These are phyloP conservation scores for Listrodromus nycthemerus DNA, from an alignment of 2,888 invertebrate genomes.

Conservation along the genomic window DNA sequence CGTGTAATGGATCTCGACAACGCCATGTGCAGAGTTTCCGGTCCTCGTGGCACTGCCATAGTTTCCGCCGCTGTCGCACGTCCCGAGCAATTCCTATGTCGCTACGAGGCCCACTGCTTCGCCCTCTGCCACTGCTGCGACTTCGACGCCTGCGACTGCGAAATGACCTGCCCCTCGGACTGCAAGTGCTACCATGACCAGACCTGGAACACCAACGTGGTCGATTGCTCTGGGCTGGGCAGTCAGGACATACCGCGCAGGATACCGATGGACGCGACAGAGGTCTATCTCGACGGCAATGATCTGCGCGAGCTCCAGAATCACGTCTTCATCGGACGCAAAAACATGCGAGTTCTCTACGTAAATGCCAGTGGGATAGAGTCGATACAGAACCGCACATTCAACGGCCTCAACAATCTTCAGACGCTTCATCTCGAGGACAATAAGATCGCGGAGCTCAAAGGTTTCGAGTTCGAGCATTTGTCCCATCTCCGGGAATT, in stretches of 20 bases:
- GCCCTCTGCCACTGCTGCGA: conserved; percentile 98
- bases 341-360: conserved; percentile 94
- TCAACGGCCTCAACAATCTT: conserved; percentile 92
- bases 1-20: conserved; percentile 95
- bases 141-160: conserved; percentile 98
- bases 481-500: conserved; percentile 92
- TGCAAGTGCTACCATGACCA: conserved; percentile 98
- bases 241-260: conserved; percentile 92
- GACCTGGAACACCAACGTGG: conserved; percentile 96
- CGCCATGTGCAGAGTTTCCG: conserved; percentile 94
- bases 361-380: conserved; percentile 94
- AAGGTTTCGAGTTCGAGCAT: conserved; percentile 94
- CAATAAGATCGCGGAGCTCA: conserved; percentile 91
- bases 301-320: conserved; percentile 93
- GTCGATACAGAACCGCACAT: conserved; percentile 95
- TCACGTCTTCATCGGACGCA: conserved; percentile 95
- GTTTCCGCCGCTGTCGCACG: conserved; percentile 91
- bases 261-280: conserved; percentile 97
- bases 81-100: conserved; percentile 95
- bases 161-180: conserved; percentile 97
- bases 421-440: conserved; percentile 94
- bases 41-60: conserved; percentile 92
- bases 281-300: conserved; percentile 96
- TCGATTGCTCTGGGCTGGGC: conserved; percentile 94
- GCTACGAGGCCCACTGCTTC: conserved; percentile 97